Base-by-base conservation (phyloP, 2,113 vertebrate species). In the Chionomys nivalis region DNA sequence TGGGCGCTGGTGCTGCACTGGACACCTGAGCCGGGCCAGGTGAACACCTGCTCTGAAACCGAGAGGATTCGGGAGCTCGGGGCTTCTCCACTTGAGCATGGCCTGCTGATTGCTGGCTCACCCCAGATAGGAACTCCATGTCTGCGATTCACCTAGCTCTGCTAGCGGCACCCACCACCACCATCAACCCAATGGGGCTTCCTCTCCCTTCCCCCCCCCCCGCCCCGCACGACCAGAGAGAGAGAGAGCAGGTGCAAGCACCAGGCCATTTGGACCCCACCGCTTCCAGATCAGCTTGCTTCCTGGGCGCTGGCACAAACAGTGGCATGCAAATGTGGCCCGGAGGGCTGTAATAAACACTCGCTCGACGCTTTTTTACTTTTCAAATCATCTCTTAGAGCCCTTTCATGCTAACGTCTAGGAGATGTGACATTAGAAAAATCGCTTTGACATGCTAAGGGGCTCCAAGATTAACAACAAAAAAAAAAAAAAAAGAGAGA, bases 391-490 rank as follows among this genome's bases (percentile, higher is more conserved):
- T 99, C 98, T 99, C 99, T 99, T 99, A 99, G 99, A 99, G 99
- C 98, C 98, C 98, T 99, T 99, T 99, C 99, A 99, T 99, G 99
- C 99, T 99, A 99, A 99, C 99, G 99, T 99, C 99, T 98, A 98
- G 98, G 99, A 99, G 99, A 99, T 99, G 99, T 99, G 99, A 99
- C 99, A 99, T 99, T 99, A 99, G 99, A 99, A 99, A 99, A 99
- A 99, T 99, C 99, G 99, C 99, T 99, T 99, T 99, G 99, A 99
- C 99, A 99, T 99, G 99, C 99, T 99, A 99, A 99, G 99, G 99
- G 99, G 98, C 99, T 99, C 98, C 98, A 98, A 99, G 99, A 99
- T 99, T 99, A 99, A 99, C 99, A 98, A 98, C 99, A 99, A 70
- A 42, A 63, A 63, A 26, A 73, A 49, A 1, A 49, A 8, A 55